Evolutionary conservation across 2,888 invertebrate species (phyloP).

Genomic region (Trachelus iudaicus): DNA sequence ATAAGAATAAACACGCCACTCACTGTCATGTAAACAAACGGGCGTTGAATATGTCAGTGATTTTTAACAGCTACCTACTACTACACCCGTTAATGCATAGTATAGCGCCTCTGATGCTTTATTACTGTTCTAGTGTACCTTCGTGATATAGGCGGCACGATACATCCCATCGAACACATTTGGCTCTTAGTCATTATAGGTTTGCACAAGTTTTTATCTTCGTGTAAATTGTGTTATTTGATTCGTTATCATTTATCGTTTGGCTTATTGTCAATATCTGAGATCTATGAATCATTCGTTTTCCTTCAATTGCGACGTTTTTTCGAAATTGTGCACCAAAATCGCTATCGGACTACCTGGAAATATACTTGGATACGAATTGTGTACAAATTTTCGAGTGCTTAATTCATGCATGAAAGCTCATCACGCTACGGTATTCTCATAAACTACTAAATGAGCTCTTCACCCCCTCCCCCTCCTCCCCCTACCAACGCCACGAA

Average conservation of each 20-base stretch:
- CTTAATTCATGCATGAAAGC: neutral
- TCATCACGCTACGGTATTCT: neutral
- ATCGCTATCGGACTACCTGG: neutral
- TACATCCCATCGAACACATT: neutral
- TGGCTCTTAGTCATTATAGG: neutral
- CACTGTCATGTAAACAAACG: constrained; percentile 35
- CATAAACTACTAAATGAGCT: neutral
- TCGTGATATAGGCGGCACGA: neutral
- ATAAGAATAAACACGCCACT: constrained; percentile 24
- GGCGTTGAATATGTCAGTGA: constrained; percentile 36
- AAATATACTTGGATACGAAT: neutral
- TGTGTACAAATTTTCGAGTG: neutral
- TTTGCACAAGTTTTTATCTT: neutral
- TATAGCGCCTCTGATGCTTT: neutral
- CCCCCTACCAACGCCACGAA: neutral
- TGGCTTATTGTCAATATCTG: neutral
- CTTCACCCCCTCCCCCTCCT: neutral
- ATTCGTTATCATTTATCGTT: neutral
- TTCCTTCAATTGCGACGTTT: neutral
- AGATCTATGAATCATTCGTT: neutral
- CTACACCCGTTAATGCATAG: too few relatives aligned
- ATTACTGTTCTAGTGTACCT: neutral
- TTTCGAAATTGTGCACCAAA: neutral
- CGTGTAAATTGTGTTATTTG: neutral
- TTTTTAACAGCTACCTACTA: constrained; percentile 20